Evolutionary conservation across 2,888 invertebrate genomes (phyloP), one percentile per base, ranked within the genome.

Genomic region (Amblyjoppa proteus): DNA sequence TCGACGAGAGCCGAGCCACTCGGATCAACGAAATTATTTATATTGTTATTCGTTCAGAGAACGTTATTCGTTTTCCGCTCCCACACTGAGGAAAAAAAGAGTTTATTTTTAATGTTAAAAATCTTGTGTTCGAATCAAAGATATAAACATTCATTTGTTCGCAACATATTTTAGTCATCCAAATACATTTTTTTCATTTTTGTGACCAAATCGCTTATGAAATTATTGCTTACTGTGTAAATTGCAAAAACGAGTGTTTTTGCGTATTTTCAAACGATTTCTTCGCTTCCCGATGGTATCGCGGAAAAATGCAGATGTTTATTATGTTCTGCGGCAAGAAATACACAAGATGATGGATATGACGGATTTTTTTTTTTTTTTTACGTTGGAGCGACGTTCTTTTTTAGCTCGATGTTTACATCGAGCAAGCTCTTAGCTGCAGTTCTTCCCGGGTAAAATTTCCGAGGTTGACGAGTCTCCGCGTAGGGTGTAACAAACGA

Each of bases 361-460:
- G 41, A 41, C 16, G 61, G 25, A 28, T 6, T 61, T 31, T 61
- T 31, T 28, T 28, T 58, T 9, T 58, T 25, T 13, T 58, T 61
- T 61, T 16, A 49, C 13, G 13, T 4, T 49, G 45, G 45, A 49
- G 3, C 45, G 45, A 16, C 45, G 45, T 61, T 61, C 41, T 61
- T 31, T 61, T 31, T 31, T 31, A 31, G 31, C 16, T 34, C 16
- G 34, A 34, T 34, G 64, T 64, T 64, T 64, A 64, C 64, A 64
- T 31, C 31, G 34, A 16, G 64, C 64, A 64, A 64, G 31, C 64
- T 64, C 31, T 64, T 64, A 16, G 28, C 28, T 25, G 20, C 51
- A 49, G 76, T 38, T 76, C 31, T 56, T 69, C n/a, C 53, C 25
- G 38, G 68, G 41, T 28, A 38, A 69, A 77, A 69, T 77, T 69